These are phyloP conservation scores for Epinephelus coioides DNA, from an alignment of 2,797 vertebrate species.

Conservation along the genomic window DNA sequence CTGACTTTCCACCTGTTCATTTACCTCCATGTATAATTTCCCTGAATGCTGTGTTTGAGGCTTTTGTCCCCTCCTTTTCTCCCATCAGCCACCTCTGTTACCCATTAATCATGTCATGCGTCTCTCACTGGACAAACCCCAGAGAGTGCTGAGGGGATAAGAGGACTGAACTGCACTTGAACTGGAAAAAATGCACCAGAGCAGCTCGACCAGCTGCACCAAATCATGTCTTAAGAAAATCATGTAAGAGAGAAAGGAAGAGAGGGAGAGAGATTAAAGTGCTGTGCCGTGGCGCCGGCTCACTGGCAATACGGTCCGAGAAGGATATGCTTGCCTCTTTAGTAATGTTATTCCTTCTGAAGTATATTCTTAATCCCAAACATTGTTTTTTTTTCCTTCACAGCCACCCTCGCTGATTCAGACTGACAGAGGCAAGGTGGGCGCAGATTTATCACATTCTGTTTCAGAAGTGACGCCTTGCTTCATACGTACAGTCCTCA, in stretches of 20 bases:
- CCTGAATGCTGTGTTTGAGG: constrained; percentile 22
- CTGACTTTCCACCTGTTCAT: constrained; percentile 30
- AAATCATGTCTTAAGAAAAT: constrained; percentile 65
- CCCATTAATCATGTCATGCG: constrained; percentile 65
- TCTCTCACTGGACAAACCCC: constrained; percentile 60
- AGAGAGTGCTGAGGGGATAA: constrained; percentile 59
- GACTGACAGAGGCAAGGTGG: constrained; percentile 61
- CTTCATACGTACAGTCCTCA: constrained; percentile 11
- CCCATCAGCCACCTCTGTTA: constrained; percentile 53
- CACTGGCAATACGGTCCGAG: constrained; percentile 35
- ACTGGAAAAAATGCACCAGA: constrained; percentile 66
- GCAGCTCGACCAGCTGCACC: constrained; percentile 57
- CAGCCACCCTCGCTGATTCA: constrained; percentile 48
- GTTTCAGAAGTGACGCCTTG: constrained; percentile 34
- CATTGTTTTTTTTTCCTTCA: constrained; percentile 38
- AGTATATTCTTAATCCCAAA: constrained; percentile 63
- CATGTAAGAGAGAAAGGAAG: constrained; percentile 9
- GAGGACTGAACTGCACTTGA: constrained; percentile 77
- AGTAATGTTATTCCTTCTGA: constrained; percentile 62
- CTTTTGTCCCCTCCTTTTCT: background rate
- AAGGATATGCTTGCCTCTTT: constrained; percentile 55
- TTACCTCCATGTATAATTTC: constrained; percentile 36
- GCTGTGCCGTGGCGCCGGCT: constrained; percentile 36
- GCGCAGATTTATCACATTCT: constrained; percentile 48
- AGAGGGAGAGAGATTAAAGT: constrained; percentile 14